These are phyloP conservation scores for Plusia festucae DNA, from an alignment of 2,888 invertebrate species.

Conservation along the genomic window DNA sequence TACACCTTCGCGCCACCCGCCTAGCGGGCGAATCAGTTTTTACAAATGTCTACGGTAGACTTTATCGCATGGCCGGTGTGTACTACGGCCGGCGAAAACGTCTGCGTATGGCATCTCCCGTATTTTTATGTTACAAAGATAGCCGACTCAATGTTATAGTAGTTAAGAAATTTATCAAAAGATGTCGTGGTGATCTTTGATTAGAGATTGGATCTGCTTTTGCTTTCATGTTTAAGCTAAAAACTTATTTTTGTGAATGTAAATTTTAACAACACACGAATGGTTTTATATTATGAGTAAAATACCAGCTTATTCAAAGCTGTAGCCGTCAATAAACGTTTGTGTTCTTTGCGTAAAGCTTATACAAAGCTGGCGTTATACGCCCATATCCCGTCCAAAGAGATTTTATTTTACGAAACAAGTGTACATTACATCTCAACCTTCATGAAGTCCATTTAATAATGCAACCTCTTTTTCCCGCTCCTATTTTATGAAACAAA, in stretches of 20 bases:
- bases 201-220: background rate
- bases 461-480: conserved; percentile 44
- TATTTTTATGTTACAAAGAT: background rate
- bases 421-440: conserved; percentile 12
- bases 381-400: background rate
- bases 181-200: background rate
- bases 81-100: too few species aligned
- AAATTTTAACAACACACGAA: background rate
- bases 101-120: too few species aligned
- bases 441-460: conserved; percentile 39
- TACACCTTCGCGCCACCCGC: too few species aligned
- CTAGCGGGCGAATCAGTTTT: too few species aligned
- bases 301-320: background rate
- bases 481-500: conserved; percentile 43
- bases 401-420: conserved; percentile 7
- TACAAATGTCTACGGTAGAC: too few species aligned
- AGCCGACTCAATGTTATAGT: background rate
- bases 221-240: background rate
- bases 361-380: background rate
- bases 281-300: background rate
- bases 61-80: too few species aligned
- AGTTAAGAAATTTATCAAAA: conserved; percentile 4
- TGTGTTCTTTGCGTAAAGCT: background rate
- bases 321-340: background rate
- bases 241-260: background rate